Percentiles rank a stretch among this genome's conserved stretches.
phyloP scores from a whole-genome alignment of 2,888 invertebrate species.

The Lasiommata megera region DNA sequence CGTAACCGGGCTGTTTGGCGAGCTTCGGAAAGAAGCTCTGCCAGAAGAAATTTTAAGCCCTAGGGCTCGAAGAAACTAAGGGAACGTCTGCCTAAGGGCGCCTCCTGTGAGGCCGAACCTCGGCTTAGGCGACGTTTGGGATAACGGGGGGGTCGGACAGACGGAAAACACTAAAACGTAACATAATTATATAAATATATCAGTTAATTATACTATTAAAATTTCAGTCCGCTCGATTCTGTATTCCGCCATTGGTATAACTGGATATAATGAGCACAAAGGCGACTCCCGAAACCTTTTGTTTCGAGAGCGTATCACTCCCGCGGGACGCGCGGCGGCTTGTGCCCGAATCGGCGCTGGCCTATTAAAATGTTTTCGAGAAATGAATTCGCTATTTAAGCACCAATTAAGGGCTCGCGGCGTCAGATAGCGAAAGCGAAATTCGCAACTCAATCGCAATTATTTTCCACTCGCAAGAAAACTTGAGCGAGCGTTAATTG shows the following conservation, averaged over 20 bases:
- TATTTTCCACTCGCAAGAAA: conserved; percentile 67
- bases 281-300: conserved; percentile 15
- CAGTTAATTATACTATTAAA: not conserved
- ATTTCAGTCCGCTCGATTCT: not conserved
- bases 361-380: conserved; percentile 43
- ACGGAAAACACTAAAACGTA: no score
- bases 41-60: no score
- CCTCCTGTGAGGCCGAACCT: no score
- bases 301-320: conserved; percentile 23
- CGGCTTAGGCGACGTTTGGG: no score
- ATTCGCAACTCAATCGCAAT: conserved; percentile 70
- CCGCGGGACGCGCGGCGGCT: conserved; percentile 16
- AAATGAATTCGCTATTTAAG: conserved; percentile 62
- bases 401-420: conserved; percentile 60
- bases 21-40: no score
- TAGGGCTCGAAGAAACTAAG: no score
- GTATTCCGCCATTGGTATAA: not conserved
- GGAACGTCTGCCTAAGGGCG: no score
- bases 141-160: no score
- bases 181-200: not conserved
- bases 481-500: conserved; percentile 64
- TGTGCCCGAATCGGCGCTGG: conserved; percentile 22
- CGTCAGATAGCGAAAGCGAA: conserved; percentile 63
- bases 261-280: conserved; percentile 2
- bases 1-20: no score